Evolutionary conservation across 1,140 invertebrate genomes (phyloP).

Genomic region (Daktulosphaira vitifoliae): DNA sequence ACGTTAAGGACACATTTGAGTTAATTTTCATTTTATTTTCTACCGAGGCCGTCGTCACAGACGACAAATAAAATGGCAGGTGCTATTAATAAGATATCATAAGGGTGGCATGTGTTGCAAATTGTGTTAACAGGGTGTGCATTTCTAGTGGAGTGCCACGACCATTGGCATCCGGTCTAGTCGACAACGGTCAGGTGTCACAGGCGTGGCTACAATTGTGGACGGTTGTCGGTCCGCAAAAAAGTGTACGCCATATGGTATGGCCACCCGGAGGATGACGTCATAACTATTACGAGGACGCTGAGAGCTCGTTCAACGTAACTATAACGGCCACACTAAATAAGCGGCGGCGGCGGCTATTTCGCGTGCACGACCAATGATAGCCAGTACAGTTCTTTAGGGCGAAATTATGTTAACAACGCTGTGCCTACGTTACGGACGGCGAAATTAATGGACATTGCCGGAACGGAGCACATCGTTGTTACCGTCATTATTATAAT

Average conservation of each 20-base stretch:
- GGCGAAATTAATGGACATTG: no score
- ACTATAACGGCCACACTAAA: background rate
- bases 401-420: no score
- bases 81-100: background rate
- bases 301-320: slow-evolving; percentile 13
- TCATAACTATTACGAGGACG: slow-evolving; percentile 34
- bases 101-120: background rate
- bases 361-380: no score
- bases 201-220: background rate
- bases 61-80: background rate
- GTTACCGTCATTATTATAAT: no score
- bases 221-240: background rate
- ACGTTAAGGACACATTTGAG: background rate
- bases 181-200: background rate
- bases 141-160: background rate
- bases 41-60: background rate
- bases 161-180: background rate
- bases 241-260: slow-evolving; percentile 8
- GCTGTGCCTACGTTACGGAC: no score
- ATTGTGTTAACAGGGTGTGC: no score
- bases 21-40: background rate
- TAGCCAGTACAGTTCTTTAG: no score
- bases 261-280: slow-evolving; percentile 21
- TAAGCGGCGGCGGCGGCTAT: background rate
- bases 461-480: no score